phyloP scores from a whole-genome alignment of 1,140 invertebrate species.

The Zaprionus vittiger region DNA sequence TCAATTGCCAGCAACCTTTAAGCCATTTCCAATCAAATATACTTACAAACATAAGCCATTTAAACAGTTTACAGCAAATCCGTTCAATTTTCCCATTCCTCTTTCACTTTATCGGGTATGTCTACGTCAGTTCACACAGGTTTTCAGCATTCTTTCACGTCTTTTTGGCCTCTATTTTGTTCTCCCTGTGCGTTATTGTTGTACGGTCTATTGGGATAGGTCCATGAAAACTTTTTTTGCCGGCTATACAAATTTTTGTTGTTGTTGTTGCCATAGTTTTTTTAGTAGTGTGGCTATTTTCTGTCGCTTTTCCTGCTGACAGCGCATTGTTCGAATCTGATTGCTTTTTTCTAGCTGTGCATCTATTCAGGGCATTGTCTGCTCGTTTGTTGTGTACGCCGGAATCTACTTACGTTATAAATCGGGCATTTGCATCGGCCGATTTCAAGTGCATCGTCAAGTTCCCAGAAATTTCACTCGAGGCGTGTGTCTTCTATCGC shows the following conservation, averaged over 20 bases:
- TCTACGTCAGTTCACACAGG: background rate
- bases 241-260: slow-evolving; percentile 17
- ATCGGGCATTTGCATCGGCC: background rate
- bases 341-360: slow-evolving; percentile 4
- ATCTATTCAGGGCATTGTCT: slow-evolving; percentile 2
- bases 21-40: background rate
- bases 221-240: slow-evolving; percentile 44
- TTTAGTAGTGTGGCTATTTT: background rate
- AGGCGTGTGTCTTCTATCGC: background rate
- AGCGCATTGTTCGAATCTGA: slow-evolving; percentile 13
- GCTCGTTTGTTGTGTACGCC: slow-evolving; percentile 1
- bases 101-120: slow-evolving; percentile 5
- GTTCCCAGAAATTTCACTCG: slow-evolving; percentile 2
- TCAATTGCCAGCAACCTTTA: background rate
- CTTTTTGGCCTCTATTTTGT: slow-evolving; percentile 19
- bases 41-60: background rate
- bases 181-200: slow-evolving; percentile 17
- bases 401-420: slow-evolving; percentile 20
- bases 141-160: background rate
- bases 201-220: slow-evolving; percentile 46
- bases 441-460: background rate
- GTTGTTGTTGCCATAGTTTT: slow-evolving; percentile 7
- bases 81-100: background rate
- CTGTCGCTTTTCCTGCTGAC: slow-evolving; percentile 14
- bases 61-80: background rate